These are phyloP conservation scores for Sclerurus mexicanus DNA, from an alignment of 2,113 vertebrate genomes.

Conservation along the genomic window DNA sequence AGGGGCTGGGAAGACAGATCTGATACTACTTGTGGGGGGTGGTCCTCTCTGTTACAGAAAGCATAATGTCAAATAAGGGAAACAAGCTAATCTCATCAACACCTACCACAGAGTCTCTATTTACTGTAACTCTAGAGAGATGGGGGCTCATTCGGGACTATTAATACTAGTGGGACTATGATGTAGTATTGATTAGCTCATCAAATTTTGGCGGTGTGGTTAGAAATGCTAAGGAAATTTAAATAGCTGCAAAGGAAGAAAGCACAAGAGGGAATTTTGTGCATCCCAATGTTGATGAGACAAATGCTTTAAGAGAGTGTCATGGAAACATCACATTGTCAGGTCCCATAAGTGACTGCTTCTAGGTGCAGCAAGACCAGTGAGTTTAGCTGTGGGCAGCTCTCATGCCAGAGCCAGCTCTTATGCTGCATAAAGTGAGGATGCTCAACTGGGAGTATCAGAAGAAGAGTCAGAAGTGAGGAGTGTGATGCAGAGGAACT, in stretches of 20 bases:
- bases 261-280: background rate
- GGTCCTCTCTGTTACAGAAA: background rate
- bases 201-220: background rate
- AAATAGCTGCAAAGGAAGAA: background rate
- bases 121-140: background rate
- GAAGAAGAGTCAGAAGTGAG: background rate
- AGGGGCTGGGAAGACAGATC: slow-evolving; percentile 23
- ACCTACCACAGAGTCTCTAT: background rate
- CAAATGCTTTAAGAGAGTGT: background rate
- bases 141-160: background rate
- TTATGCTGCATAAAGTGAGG: rapidly evolving
- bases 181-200: background rate
- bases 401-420: background rate
- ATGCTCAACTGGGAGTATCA: background rate
- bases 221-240: background rate
- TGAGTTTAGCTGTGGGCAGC: background rate
- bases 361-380: background rate
- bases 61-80: background rate
- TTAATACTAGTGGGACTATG: background rate
- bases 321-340: rapidly evolving
- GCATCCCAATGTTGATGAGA: background rate
- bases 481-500: background rate
- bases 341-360: background rate
- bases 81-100: slow-evolving; percentile 14
- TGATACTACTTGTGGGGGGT: slow-evolving; percentile 10